Evolutionary conservation across 30 jellyfish, hydroid and myxozoan species (phyloP).

Genomic region (Turritopsis dohrnii): DNA sequence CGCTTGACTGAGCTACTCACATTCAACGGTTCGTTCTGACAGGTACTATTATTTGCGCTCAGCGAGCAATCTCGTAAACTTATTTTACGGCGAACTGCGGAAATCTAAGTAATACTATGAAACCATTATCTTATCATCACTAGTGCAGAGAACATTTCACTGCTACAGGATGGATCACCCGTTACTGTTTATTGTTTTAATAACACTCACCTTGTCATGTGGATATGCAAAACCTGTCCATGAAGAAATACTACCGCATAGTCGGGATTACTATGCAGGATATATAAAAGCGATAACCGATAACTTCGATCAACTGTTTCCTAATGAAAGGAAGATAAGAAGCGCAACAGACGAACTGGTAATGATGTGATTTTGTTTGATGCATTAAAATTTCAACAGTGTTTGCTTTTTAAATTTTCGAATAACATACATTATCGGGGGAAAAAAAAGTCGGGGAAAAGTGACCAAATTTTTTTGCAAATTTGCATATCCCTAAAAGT

Average conservation of each 20-base stretch:
- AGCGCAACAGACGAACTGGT: constrained; percentile 33
- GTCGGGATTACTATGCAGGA: constrained; percentile 91
- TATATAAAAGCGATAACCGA: constrained; percentile 87
- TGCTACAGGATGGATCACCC: neutral
- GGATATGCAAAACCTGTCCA: constrained; percentile 11
- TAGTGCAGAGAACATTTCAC: neutral
- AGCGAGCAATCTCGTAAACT: neutral
- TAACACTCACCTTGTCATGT: neutral
- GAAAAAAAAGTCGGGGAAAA: too few relatives aligned
- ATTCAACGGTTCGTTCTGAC: neutral
- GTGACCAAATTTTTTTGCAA: too few relatives aligned
- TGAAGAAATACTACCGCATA: constrained; percentile 67
- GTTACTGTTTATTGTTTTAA: neutral
- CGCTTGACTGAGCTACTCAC: neutral
- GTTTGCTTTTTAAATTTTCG: too few relatives aligned
- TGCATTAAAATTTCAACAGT: neutral
- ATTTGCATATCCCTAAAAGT: too few relatives aligned
- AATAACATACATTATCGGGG: too few relatives aligned
- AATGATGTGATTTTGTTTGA: neutral
- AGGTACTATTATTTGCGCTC: neutral
- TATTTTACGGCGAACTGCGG: neutral
- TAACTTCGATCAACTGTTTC: constrained; percentile 72
- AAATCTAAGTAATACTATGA: neutral
- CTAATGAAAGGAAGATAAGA: constrained; percentile 44
- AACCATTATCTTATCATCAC: neutral